These are phyloP conservation scores for Pseudomugil tenellus DNA, from an alignment of 2,797 vertebrate species.

Conservation along the genomic window DNA sequence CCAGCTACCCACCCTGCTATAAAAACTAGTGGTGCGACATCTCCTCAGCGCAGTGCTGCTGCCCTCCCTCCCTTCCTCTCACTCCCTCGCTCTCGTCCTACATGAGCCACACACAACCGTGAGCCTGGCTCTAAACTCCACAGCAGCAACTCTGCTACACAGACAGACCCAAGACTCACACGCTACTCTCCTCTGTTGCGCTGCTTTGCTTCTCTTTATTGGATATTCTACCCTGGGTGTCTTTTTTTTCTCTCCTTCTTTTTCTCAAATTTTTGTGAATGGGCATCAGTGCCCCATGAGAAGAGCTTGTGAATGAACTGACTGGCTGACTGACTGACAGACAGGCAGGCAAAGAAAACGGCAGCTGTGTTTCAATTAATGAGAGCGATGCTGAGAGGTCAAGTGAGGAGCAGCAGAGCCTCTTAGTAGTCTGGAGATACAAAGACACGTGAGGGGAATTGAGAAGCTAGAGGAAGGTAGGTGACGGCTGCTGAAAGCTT, in stretches of 20 bases:
- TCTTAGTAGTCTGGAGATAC: constrained; percentile 78
- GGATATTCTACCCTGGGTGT: constrained; percentile 67
- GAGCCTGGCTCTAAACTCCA: constrained; percentile 74
- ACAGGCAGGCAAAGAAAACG: constrained; percentile 51
- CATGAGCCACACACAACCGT: constrained; percentile 75
- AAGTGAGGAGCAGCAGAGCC: constrained; percentile 70
- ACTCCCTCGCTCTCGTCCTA: constrained; percentile 77
- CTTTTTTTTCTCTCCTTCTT: constrained; percentile 17
- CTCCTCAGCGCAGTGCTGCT: constrained; percentile 84
- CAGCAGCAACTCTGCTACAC: constrained; percentile 66
- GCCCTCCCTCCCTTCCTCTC: constrained; percentile 80
- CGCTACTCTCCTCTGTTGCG: constrained; percentile 55
- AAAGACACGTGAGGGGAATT: constrained; percentile 71
- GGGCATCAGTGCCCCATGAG: constrained; percentile 64
- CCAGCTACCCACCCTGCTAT: constrained; percentile 89
- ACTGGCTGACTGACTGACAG: constrained; percentile 59
- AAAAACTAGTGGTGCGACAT: constrained; percentile 88
- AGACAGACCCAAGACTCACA: constrained; percentile 70
- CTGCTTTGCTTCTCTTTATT: constrained; percentile 58
- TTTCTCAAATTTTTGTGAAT: constrained; percentile 79
- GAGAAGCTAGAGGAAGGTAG: constrained; percentile 66
- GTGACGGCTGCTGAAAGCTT: constrained; percentile 60
- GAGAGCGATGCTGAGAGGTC: constrained; percentile 81
- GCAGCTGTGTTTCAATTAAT: constrained; percentile 65
- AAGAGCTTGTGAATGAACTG: constrained; percentile 81